These are phyloP conservation scores for Notiomystis cincta DNA, from an alignment of 2,113 vertebrate genomes.

Conservation along the genomic window DNA sequence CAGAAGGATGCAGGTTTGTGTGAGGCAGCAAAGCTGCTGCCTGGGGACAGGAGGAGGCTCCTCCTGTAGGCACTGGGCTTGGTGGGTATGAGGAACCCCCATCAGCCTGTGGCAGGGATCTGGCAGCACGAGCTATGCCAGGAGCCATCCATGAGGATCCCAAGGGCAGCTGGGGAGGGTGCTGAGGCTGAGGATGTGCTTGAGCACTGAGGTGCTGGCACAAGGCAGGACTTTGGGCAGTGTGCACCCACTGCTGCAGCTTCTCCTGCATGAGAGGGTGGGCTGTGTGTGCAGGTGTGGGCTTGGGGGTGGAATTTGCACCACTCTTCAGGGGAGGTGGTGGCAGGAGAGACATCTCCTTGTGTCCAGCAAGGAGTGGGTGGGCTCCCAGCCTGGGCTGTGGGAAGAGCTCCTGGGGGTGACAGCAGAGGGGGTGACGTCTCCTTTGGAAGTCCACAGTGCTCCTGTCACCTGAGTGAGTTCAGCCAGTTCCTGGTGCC, in stretches of 20 bases:
- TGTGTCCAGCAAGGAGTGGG: not conserved
- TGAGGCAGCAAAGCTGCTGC: not conserved
- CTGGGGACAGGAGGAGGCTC: not conserved
- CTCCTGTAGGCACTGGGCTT: not conserved
- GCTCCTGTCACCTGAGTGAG: not conserved
- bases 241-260: not conserved
- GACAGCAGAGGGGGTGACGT: not conserved
- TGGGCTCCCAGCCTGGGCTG: not conserved
- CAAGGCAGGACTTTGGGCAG: not conserved
- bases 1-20: not conserved
- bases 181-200: not conserved
- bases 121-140: not conserved
- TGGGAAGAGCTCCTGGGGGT: not conserved
- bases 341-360: not conserved
- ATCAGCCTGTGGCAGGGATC: not conserved
- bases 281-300: not conserved
- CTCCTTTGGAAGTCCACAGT: not conserved
- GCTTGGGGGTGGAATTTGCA: not conserved
- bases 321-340: not conserved
- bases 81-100: not conserved
- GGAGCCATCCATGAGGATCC: not conserved
- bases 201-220: not conserved
- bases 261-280: not conserved
- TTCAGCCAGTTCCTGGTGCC: not conserved
- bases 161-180: not conserved